Conservation (phyloP, 2,888 invertebrate genomes). For the Leucophora obtusa region DNA sequence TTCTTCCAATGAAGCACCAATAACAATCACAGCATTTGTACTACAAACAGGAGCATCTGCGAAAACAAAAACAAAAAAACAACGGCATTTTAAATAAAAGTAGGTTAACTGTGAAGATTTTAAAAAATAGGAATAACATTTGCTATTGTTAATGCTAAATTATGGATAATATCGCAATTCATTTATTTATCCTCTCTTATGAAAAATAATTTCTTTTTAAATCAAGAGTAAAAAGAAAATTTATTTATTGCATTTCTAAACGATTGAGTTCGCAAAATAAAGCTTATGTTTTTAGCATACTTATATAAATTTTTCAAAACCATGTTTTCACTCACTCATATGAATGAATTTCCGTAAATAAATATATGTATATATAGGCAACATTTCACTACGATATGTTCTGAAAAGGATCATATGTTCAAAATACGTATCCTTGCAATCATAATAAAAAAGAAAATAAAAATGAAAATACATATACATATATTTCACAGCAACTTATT, state of each 20-base stretch:
- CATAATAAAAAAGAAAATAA: slow-evolving; percentile 55
- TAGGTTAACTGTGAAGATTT: slow-evolving; percentile 19
- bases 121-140: background rate
- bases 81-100: slow-evolving; percentile 1
- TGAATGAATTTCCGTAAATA: slow-evolving; percentile 54
- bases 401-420: slow-evolving; percentile 53
- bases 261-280: slow-evolving; percentile 69
- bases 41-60: slow-evolving; percentile 91
- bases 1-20: slow-evolving; percentile 92
- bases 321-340: slow-evolving; percentile 45
- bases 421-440: slow-evolving; percentile 45
- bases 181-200: slow-evolving; percentile 34
- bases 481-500: slow-evolving; percentile 35
- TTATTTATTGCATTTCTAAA: slow-evolving; percentile 70
- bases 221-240: slow-evolving; percentile 28
- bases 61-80: slow-evolving; percentile 20
- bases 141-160: slow-evolving; percentile 14
- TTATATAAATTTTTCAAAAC: slow-evolving; percentile 33
- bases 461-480: slow-evolving; percentile 54
- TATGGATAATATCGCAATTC: background rate
- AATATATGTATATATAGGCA: slow-evolving; percentile 30
- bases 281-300: background rate
- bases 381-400: slow-evolving; percentile 45
- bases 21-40: slow-evolving; percentile 85
- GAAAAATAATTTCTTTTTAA: slow-evolving; percentile 45